Evolutionary conservation across 2,888 invertebrate genomes (phyloP), one percentile per base, ranked within the genome.

Genomic region (Noctua fimbriata): DNA sequence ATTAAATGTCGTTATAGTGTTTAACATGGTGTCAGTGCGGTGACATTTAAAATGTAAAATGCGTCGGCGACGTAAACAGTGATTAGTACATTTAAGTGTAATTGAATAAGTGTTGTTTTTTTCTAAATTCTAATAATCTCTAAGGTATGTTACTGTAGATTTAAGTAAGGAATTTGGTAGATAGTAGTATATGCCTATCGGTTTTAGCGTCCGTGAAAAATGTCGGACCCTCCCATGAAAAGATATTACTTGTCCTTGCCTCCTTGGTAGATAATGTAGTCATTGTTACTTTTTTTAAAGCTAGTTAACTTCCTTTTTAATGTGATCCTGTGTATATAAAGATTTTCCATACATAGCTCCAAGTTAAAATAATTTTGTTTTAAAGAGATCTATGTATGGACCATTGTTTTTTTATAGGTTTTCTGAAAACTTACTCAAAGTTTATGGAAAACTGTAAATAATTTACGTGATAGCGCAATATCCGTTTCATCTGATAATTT

Each of bases 51-150:
- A 55, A 90, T 81, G 83, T 85, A 94, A 94, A 94, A 95, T 96
- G 96, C 94, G 95, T 86, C 95, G 95, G 55, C 93, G 94, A 85
- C 95, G 95, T 92, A 96, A 96, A 96, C 95, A 94, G 92, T 94
- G 92, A 84, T n/a, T 21, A 36, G 93, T 95, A 93, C 92, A 79
- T 91, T 66, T 94, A 93, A 90, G 91, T 95, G 94, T 94, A 52
- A 16, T 69, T 95, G 93, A 93, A 92, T 90, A 91, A 95, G 93
- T 94, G 95, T 92, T 93, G 93, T 94, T 92, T 89, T 92, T 89
- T 9, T 9, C 24, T n/a, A 92, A 90, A 69, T 47, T 36, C 36
- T 3, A 32, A 49, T 49, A 66, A 58, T 69, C 52, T 69, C 16
- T 65, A 55, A 84, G 84, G 84, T 84, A 86, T 81, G 85, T 76